Percentiles rank a stretch among this genome's conserved stretches.
Evolutionary conservation across 2,888 invertebrate genomes (phyloP).

Genomic region (Eupeodes luniger): DNA sequence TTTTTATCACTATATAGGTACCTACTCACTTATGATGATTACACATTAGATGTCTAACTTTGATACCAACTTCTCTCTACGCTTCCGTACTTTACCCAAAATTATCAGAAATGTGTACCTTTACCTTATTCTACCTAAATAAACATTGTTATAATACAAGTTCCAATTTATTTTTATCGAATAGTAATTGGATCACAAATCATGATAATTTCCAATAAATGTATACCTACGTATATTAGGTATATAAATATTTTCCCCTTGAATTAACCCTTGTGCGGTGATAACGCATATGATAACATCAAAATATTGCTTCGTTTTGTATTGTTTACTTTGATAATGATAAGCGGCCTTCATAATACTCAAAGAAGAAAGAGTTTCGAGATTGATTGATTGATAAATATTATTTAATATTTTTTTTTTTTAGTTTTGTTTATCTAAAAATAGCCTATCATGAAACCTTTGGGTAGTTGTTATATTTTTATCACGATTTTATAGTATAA

Average conservation of each 20-base stretch:
- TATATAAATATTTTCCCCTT: slow-evolving; percentile 19
- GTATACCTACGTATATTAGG: too few relatives aligned
- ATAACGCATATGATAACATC: neutral
- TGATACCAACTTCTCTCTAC: neutral
- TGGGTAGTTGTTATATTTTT: neutral
- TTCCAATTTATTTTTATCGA: slow-evolving; percentile 4
- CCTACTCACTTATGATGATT: neutral
- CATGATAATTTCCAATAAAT: slow-evolving; percentile 9
- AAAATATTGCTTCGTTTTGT: neutral
- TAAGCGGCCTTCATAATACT: slow-evolving; percentile 6
- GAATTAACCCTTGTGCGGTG: slow-evolving; percentile 13
- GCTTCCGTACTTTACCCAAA: neutral
- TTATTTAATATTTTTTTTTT: neutral
- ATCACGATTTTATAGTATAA: neutral
- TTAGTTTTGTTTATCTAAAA: slow-evolving; percentile 4
- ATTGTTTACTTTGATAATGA: neutral
- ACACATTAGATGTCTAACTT: neutral
- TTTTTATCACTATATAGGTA: neutral
- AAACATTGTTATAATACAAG: neutral
- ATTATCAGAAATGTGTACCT: neutral
- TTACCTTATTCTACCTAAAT: neutral
- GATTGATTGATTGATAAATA: slow-evolving; percentile 16
- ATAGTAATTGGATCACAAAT: slow-evolving; percentile 25
- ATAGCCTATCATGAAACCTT: slow-evolving; percentile 1
- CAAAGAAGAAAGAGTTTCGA: neutral